Evolutionary conservation across 2,113 vertebrate species (phyloP).

Genomic region (Microtus montanus): DNA sequence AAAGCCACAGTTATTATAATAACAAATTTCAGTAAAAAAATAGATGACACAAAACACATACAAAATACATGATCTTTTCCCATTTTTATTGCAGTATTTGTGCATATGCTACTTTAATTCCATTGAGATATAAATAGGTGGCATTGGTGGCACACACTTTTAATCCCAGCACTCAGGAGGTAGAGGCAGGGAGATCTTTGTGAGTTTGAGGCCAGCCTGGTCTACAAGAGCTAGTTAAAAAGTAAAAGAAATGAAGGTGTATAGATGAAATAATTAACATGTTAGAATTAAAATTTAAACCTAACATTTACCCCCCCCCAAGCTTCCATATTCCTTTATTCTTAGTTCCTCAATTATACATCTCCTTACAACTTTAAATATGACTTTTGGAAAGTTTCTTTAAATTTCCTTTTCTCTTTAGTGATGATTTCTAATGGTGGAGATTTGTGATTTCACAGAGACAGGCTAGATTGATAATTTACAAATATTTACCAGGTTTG

Average conservation of each 20-base stretch:
- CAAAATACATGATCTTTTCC: not conserved
- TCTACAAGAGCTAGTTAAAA: no score
- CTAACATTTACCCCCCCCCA: not conserved
- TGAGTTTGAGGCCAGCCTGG: no score
- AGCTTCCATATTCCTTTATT: not conserved
- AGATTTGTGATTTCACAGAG: not conserved
- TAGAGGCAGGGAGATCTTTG: no score
- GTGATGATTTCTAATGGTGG: not conserved
- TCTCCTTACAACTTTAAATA: not conserved
- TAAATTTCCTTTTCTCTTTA: not conserved
- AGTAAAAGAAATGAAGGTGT: no score
- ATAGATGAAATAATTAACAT: not conserved
- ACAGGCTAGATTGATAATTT: not conserved
- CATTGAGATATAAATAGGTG: not conserved
- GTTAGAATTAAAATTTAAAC: not conserved
- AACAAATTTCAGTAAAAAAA: not conserved
- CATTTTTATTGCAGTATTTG: not conserved
- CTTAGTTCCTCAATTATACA: rapidly evolving
- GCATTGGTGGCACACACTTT: no score
- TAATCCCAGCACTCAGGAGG: no score
- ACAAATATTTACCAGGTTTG: not conserved
- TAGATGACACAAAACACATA: not conserved
- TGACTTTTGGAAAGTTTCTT: not conserved
- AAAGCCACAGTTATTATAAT: not conserved
- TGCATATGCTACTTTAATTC: not conserved